Base-by-base conservation (phyloP, 2,888 invertebrate genomes). In the Caenorhabditis zanzibari region DNA sequence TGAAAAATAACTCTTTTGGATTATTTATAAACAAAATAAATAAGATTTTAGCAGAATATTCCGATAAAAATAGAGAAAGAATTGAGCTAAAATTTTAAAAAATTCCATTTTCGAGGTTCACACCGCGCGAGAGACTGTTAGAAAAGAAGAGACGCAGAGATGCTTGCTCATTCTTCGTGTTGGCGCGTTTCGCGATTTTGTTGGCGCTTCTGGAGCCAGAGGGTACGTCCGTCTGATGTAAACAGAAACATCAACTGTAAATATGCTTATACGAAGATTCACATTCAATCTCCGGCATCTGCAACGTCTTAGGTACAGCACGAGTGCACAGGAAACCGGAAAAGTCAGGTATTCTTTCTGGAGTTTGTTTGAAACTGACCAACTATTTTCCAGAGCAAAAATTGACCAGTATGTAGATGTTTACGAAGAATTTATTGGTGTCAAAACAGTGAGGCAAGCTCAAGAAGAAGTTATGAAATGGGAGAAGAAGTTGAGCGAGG, bases 401-500 rank as follows among this genome's bases (percentile, higher is more conserved):
- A 59, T 83, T 22, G 85, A 85, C 56, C 41, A 81, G 38, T 59
- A 75, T 28, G 74, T 90, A 24, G 84, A 86, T 49, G 47, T 64
- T 6, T 91, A 92, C 69, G 90, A 92, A 77, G 89, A 92, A 10
- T 86, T 89, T 71, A 95, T 96, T 7, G 96, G 96, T 1, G 94
- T 96, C 66, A 95, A 95, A 85, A 95, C 96, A 93, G 95, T 96
- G 5, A 95, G 95, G 93, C 93, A 94, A 38, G 95, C 95, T 41
- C 96, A 96, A 91, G 94, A 95, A 85, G 94, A 95, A 64, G 96
- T 96, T 0, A 94, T 95, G 73, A 81, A 87, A 93, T 91, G 93
- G 66, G 93, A 95, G 94, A 94, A 95, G 68, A 94, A 94, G 80
- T 94, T 96, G 89, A 94, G 95, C 86, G 91, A 93, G 35, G 95